Conservation (phyloP, 2,797 vertebrate genomes). For the Halcyon leucocephala region DNA sequence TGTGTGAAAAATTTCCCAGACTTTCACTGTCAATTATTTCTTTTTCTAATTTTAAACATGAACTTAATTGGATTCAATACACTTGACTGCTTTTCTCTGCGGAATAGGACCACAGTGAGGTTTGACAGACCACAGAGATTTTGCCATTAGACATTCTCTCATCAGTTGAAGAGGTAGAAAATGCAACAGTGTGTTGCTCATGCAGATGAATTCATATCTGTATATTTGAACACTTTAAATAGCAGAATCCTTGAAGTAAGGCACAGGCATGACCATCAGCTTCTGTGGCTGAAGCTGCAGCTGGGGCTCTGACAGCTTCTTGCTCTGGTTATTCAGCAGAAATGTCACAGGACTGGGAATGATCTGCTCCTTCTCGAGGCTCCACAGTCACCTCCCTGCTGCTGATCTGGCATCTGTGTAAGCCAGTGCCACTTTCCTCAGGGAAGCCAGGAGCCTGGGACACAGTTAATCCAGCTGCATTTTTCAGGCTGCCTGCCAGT, state of each 20-base stretch:
- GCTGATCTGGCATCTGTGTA: rapidly evolving
- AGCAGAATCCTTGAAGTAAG: not conserved
- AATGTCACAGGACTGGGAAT: rapidly evolving
- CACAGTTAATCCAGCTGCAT: not conserved
- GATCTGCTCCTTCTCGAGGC: not conserved
- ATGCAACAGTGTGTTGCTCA: rapidly evolving
- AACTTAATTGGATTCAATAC: not conserved
- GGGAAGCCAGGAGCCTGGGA: not conserved
- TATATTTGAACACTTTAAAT: not conserved
- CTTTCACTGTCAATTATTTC: not conserved
- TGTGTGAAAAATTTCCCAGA: not conserved
- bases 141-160: not conserved
- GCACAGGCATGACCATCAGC: rapidly evolving
- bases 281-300: not conserved
- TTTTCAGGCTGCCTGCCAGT: not conserved
- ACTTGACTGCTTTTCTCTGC: not conserved
- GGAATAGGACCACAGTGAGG: not conserved
- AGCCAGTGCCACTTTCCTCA: rapidly evolving
- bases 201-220: not conserved
- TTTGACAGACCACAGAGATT: not conserved
- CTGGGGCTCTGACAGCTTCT: not conserved
- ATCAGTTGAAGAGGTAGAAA: not conserved
- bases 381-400: not conserved
- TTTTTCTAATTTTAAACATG: not conserved
- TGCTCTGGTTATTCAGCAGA: not conserved